These are phyloP conservation scores for Seira sanloemensis DNA, from an alignment of 2,888 invertebrate genomes.

Conservation along the genomic window DNA sequence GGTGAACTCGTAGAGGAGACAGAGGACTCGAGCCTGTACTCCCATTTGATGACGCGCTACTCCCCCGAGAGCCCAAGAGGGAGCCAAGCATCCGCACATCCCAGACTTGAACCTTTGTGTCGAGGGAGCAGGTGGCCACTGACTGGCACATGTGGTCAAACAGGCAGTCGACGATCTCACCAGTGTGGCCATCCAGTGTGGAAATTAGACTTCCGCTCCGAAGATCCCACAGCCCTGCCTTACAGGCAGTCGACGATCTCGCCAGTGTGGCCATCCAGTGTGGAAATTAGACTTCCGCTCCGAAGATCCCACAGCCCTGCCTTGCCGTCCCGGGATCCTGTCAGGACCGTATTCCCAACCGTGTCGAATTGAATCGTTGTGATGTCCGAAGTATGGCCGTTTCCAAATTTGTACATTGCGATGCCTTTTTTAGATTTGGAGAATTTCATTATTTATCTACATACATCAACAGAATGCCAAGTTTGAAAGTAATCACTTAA, in stretches of 20 bases:
- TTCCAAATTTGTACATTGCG: slow-evolving; percentile 79
- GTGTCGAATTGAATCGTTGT: slow-evolving; percentile 51
- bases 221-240: slow-evolving; percentile 67
- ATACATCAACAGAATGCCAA: slow-evolving; percentile 25
- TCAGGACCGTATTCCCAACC: slow-evolving; percentile 39
- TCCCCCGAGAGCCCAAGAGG: neutral
- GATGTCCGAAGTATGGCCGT: slow-evolving; percentile 32
- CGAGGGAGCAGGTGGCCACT: slow-evolving; percentile 84
- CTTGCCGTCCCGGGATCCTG: slow-evolving; percentile 25
- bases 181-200: slow-evolving; percentile 81
- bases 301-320: slow-evolving; percentile 67
- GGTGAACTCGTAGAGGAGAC: slow-evolving; percentile 39
- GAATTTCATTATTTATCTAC: neutral
- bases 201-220: slow-evolving; percentile 75
- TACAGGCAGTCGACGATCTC: slow-evolving; percentile 84
- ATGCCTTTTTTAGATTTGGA: slow-evolving; percentile 79
- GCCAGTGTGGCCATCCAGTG: slow-evolving; percentile 81
- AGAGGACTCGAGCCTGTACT: neutral
- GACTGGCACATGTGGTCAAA: slow-evolving; percentile 83
- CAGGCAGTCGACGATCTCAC: slow-evolving; percentile 83
- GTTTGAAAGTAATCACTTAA: slow-evolving; percentile 71
- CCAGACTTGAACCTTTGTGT: slow-evolving; percentile 84
- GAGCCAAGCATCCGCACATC: slow-evolving; percentile 79
- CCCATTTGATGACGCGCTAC: too few species aligned
- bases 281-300: slow-evolving; percentile 76